Evolutionary conservation across 2,888 invertebrate species (phyloP), one percentile per base, ranked within the genome.

Genomic region (Proisotoma minuta): DNA sequence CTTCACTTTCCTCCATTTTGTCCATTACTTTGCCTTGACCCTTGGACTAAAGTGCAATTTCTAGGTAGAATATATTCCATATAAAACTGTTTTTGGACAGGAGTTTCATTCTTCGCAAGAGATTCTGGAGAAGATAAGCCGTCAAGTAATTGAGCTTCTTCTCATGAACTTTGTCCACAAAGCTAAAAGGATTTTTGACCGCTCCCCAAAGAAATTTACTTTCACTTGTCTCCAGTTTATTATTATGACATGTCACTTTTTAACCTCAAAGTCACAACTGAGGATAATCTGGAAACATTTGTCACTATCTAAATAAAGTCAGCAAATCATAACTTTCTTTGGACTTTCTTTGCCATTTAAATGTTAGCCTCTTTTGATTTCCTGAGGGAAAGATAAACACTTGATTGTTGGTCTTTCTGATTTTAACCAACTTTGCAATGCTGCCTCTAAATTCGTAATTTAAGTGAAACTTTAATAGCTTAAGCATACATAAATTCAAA

Each of bases 141-240:
- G 22, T 54, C 53, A 54, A 54, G 53, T 54, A 54, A 54, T 54
- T 54, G 53, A 54, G 39, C 29, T 54, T 28, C 18, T 8, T 34
- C 5, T 5, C 43, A 34, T 34, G 43, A 43, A n/a, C 15, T 20
- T 12, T 43, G 43, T 43, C 20, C 43, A 43, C 18, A 20, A 4
- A 43, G 43, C 15, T 18, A n/a, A 43, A 43, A 43, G 4, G 43
- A 4, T 15, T 43, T n/a, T 5, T 20, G 10, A 43, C 43, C 43
- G 20, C 43, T 43, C 43, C 43, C 43, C 15, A n/a, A 43, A 43
- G 43, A 43, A 43, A 43, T 43, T 43, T 43, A 43, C 10, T 43
- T 43, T n/a, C 5, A 43, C 43, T 43, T 43, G 15, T 43, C n/a
- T n/a, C n/a, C 18, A 43, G 18, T 43, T 43, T 43, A 43, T 43